phyloP scores from a whole-genome alignment of 2,113 vertebrate genomes.

The Charina bottae region DNA sequence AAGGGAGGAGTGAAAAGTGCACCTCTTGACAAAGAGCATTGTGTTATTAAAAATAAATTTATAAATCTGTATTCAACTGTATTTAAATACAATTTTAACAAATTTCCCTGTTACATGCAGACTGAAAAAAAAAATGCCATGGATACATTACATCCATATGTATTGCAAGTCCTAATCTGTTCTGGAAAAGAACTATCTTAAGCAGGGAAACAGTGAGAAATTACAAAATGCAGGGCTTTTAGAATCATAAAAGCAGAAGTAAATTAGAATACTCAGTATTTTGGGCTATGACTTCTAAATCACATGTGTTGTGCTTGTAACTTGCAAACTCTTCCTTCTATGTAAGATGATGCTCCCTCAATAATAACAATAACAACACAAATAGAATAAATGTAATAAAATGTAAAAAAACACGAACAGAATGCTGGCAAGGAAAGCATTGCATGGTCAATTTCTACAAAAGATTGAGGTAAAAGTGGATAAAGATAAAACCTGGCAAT shows the following conservation, averaged over 20 bases:
- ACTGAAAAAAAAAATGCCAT: conserved; percentile 45
- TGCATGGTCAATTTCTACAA: no score
- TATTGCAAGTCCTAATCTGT: conserved; percentile 45
- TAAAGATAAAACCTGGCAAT: no score
- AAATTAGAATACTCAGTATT: conserved; percentile 51
- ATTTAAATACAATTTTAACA: conserved; percentile 35
- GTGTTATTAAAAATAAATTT: not conserved
- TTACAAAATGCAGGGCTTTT: conserved; percentile 45
- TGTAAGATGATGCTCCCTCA: conserved; percentile 29
- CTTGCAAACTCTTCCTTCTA: conserved; percentile 4
- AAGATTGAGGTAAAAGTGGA: no score
- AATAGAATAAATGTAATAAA: no score
- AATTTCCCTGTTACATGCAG: conserved; percentile 32
- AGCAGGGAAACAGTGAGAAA: conserved; percentile 48
- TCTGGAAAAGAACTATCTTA: conserved; percentile 57
- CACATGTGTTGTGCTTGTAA: conserved; percentile 22
- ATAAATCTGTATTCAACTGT: not conserved
- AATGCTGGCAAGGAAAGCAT: no score
- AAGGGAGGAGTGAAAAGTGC: not conserved
- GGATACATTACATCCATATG: not conserved
- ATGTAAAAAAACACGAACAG: no score
- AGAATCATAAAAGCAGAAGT: conserved; percentile 57
- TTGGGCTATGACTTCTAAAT: conserved; percentile 35
- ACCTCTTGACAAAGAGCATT: not conserved
- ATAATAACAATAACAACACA: not conserved